These are phyloP conservation scores for Dendrolimus houi DNA, from an alignment of 2,888 invertebrate species.

Conservation along the genomic window DNA sequence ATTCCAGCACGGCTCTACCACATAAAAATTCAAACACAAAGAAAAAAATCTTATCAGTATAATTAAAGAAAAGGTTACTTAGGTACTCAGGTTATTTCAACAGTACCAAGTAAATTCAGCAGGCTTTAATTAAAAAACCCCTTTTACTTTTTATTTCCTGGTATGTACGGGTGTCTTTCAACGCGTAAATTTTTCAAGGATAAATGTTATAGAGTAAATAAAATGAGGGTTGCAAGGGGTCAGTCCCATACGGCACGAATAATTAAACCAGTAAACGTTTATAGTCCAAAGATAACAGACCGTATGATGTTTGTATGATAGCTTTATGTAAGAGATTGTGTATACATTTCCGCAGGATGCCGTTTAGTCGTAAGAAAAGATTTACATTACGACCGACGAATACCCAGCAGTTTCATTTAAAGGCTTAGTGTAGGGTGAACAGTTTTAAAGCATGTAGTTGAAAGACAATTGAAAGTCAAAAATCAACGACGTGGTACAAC, in stretches of 20 bases:
- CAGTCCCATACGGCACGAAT: constrained; percentile 11
- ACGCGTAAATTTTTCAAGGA: not conserved
- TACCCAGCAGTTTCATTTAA: too few species aligned
- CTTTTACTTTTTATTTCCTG: not conserved
- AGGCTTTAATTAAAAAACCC: not conserved
- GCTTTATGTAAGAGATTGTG: constrained; percentile 3
- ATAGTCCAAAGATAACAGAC: constrained; percentile 25
- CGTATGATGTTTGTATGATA: constrained; percentile 38
- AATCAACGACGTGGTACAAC: too few species aligned
- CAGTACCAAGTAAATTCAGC: not conserved
- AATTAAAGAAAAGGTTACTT: too few species aligned
- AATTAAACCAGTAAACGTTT: constrained; percentile 32
- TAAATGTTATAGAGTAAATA: not conserved
- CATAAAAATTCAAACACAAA: not conserved
- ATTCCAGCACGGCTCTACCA: too few species aligned
- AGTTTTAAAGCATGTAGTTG: too few species aligned
- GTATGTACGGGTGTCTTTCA: not conserved
- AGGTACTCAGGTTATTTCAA: not conserved
- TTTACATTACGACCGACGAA: too few species aligned
- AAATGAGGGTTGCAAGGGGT: not conserved
- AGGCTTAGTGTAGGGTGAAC: too few species aligned
- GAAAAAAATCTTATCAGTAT: too few species aligned
- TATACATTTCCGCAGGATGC: too few species aligned
- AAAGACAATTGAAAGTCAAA: too few species aligned
- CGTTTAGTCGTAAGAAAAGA: too few species aligned